A percentile compares a stretch with the other conserved stretches of the same genome.
phyloP scores from a whole-genome alignment of 2,888 invertebrate species.

The Ochropacha duplaris region DNA sequence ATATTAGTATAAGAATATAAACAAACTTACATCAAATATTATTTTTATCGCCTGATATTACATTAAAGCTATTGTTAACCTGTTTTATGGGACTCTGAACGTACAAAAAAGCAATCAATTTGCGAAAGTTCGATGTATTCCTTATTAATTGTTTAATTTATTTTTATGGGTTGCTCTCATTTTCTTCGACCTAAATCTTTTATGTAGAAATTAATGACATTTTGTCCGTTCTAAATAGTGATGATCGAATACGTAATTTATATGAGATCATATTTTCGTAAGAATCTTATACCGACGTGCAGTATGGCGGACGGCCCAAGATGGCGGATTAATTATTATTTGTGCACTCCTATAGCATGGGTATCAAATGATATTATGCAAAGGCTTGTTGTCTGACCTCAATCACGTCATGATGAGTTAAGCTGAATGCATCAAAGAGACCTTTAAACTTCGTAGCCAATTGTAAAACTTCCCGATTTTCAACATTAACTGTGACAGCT shows the following conservation, averaged over 20 bases:
- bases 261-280: too few species aligned
- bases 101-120: neutral
- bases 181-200: neutral
- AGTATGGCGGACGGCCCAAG: too few species aligned
- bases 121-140: neutral
- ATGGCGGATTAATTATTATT: too few species aligned
- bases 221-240: neutral
- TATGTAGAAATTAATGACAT: neutral
- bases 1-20: too few species aligned
- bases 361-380: too few species aligned
- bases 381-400: too few species aligned
- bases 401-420: neutral
- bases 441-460: neutral
- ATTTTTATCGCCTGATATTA: neutral
- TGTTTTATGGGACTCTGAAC: neutral
- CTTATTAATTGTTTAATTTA: constrained; percentile 1
- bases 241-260: too few species aligned
- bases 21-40: neutral
- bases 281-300: too few species aligned
- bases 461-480: neutral
- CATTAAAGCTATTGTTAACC: neutral
- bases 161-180: neutral
- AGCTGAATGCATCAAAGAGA: neutral
- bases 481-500: neutral
- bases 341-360: too few species aligned